A percentile compares a stretch with the other conserved stretches of the same genome.
phyloP scores from a whole-genome alignment of 2,797 vertebrate species.

The Erethizon dorsatum region DNA sequence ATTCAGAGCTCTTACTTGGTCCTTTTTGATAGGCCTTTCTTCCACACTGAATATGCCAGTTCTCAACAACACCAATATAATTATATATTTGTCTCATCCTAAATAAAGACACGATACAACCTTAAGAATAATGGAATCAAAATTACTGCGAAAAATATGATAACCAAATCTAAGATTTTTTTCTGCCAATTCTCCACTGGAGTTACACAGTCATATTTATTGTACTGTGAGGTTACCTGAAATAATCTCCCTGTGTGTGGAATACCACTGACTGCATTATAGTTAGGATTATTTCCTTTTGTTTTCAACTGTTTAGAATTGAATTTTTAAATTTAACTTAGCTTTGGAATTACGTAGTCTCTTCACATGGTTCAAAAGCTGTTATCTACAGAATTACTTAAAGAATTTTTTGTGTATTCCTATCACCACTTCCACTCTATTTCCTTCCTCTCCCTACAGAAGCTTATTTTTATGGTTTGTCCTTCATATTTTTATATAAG shows the following conservation, averaged over 20 bases:
- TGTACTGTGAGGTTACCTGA: constrained; percentile 12
- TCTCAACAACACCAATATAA: background rate
- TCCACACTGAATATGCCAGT: background rate
- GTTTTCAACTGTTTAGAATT: constrained; percentile 30
- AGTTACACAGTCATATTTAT: background rate
- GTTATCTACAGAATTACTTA: background rate
- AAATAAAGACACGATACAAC: background rate
- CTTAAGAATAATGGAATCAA: background rate
- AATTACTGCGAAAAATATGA: background rate
- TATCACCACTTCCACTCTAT: background rate
- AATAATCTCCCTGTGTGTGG: background rate
- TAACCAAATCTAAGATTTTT: background rate
- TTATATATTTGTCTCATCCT: background rate
- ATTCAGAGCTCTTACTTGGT: background rate
- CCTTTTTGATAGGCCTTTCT: background rate
- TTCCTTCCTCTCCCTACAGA: background rate
- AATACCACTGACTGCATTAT: background rate
- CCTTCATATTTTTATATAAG: background rate
- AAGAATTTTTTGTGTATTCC: background rate
- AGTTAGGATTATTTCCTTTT: constrained; percentile 42
- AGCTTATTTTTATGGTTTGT: background rate
- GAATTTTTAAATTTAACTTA: constrained; percentile 40
- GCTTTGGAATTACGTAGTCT: constrained; percentile 1
- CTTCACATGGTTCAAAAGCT: background rate
- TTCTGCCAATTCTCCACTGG: background rate